Conservation (phyloP, 2,797 vertebrate species). For the Apodemus agrarius region DNA sequence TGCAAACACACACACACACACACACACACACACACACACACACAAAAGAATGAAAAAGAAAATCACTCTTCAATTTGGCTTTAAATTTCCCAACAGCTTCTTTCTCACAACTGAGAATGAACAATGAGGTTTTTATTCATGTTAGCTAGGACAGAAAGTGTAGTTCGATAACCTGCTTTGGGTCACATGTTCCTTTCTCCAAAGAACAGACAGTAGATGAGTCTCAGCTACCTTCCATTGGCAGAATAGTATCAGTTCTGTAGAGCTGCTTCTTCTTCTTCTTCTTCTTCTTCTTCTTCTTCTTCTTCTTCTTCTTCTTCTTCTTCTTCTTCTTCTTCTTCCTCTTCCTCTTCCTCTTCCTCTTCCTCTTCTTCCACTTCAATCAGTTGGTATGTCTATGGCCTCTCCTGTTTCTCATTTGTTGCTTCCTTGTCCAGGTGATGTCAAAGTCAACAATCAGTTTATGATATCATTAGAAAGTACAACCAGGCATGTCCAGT, state of each 20-base stretch:
- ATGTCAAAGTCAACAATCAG: slow-evolving; percentile 59
- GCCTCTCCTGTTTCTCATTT: neutral
- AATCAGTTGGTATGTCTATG: neutral
- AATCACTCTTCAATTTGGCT: neutral
- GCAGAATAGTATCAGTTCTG: neutral
- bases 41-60: neutral
- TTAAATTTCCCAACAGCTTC: neutral
- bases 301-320: no score
- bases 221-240: neutral
- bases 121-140: neutral
- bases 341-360: neutral
- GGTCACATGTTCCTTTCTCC: neutral
- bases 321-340: no score
- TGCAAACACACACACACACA: neutral
- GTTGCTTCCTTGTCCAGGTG: slow-evolving; percentile 6
- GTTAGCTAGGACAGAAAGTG: neutral
- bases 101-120: neutral
- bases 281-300: no score
- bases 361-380: neutral
- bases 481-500: neutral
- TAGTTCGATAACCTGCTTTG: neutral
- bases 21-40: neutral
- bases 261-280: neutral
- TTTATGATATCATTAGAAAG: slow-evolving; percentile 71
- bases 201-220: neutral